Percentiles rank a stretch among this genome's conserved stretches.
Evolutionary conservation across 2,797 vertebrate species (phyloP).

Genomic region (Columba guinea): DNA sequence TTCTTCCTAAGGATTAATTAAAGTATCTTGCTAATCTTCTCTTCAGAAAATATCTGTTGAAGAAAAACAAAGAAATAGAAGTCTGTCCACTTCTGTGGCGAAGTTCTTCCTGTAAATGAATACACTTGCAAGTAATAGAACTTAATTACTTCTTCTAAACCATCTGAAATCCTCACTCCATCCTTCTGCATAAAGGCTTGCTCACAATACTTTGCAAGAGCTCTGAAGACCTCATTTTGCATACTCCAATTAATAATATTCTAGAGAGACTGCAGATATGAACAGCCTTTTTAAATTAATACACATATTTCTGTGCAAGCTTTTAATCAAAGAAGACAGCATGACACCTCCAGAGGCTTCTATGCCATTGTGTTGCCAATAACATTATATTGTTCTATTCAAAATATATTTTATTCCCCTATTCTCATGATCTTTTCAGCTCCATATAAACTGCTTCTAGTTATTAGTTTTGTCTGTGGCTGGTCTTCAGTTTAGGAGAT

Average conservation of each 20-base stretch:
- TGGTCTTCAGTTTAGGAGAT: background rate
- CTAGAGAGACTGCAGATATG: slow-evolving; percentile 29
- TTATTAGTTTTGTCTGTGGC: slow-evolving; percentile 51
- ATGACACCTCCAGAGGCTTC: slow-evolving; percentile 47
- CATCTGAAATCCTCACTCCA: background rate
- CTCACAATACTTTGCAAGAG: background rate
- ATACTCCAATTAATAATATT: slow-evolving; percentile 52
- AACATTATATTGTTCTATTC: slow-evolving; percentile 12
- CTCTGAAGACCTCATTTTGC: slow-evolving; percentile 40
- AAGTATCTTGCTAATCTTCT: background rate
- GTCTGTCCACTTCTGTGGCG: background rate
- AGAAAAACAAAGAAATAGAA: background rate
- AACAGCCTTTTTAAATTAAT: slow-evolving; percentile 60
- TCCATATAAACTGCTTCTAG: slow-evolving; percentile 9
- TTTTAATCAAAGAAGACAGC: slow-evolving; percentile 69
- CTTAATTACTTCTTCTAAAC: slow-evolving; percentile 20
- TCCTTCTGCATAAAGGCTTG: background rate
- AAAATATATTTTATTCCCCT: slow-evolving; percentile 14
- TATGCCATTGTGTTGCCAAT: slow-evolving; percentile 36
- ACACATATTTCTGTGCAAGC: slow-evolving; percentile 59
- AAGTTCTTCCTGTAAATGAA: background rate
- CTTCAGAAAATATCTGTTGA: background rate
- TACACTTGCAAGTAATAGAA: background rate
- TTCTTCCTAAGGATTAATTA: background rate
- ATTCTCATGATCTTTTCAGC: background rate